Evolutionary conservation across 2,113 vertebrate species (phyloP).

Genomic region (Callipepla squamata): DNA sequence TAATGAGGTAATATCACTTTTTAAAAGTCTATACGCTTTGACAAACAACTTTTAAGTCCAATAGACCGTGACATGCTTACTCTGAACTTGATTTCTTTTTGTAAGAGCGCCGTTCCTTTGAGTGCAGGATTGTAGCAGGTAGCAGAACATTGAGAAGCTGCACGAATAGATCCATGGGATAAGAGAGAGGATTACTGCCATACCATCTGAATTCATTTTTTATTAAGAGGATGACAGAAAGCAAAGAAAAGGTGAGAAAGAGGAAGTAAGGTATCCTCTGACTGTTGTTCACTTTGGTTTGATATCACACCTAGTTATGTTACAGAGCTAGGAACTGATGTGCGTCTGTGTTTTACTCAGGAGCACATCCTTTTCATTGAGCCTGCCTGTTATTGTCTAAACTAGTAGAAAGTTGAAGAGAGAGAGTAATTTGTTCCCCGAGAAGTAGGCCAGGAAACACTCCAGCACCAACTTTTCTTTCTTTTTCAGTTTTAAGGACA

Average conservation of each 20-base stretch:
- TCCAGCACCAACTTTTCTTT: neutral
- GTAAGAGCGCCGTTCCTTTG: neutral
- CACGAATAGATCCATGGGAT: fast-evolving
- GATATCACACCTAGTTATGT: neutral
- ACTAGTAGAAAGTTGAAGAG: neutral
- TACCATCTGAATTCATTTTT: neutral
- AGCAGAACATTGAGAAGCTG: neutral
- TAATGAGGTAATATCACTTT: neutral
- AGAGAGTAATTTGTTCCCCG: neutral
- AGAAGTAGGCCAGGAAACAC: neutral
- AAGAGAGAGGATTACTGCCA: neutral
- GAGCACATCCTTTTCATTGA: neutral
- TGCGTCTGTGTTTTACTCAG: fast-evolving
- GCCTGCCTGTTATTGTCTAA: neutral
- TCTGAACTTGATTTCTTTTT: neutral
- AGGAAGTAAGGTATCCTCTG: neutral
- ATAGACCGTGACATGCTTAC: neutral
- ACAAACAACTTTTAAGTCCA: neutral
- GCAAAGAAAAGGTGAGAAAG: neutral
- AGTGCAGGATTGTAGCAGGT: neutral
- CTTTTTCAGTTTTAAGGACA: neutral
- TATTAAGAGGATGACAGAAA: neutral
- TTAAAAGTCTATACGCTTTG: neutral
- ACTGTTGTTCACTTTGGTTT: neutral
- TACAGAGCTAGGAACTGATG: neutral